Evolutionary conservation across 2,888 invertebrate species (phyloP).

Genomic region (Leptura quadrifasciata): DNA sequence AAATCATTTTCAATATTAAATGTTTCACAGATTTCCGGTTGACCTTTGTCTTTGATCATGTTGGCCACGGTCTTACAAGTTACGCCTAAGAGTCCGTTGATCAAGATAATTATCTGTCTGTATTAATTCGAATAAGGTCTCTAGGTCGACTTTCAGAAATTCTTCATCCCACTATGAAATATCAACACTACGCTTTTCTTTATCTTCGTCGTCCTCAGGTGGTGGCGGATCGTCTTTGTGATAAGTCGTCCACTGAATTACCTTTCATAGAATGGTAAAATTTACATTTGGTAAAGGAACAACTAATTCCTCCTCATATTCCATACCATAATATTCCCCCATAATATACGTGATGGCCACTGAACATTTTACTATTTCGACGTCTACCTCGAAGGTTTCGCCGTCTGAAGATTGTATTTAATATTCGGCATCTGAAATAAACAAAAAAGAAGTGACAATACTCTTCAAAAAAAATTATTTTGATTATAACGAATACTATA

Average conservation of each 20-base stretch:
- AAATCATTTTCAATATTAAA: constrained; percentile 99
- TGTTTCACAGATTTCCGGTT: constrained; percentile 96
- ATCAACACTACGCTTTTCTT: constrained; percentile 98
- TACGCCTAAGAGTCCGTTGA: constrained; percentile 95
- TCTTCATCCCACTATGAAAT: constrained; percentile 99
- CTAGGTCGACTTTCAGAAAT: constrained; percentile 98
- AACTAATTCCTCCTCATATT: constrained; percentile 94
- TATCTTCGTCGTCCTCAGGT: constrained; percentile 97
- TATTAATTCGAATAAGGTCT: constrained; percentile 96
- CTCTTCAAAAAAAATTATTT: neutral
- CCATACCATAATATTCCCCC: constrained; percentile 96
- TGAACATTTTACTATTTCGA: constrained; percentile 97
- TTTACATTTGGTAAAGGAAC: constrained; percentile 98
- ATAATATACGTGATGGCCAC: constrained; percentile 99
- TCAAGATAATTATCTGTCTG: constrained; percentile 98
- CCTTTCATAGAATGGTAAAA: constrained; percentile 96
- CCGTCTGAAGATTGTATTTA: constrained; percentile 95
- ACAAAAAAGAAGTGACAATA: constrained; percentile 11
- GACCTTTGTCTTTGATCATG: constrained; percentile 99
- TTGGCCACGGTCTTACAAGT: constrained; percentile 99
- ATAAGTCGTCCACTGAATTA: constrained; percentile 93
- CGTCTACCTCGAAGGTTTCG: constrained; percentile 96
- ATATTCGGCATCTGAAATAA: constrained; percentile 90
- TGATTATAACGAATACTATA: neutral
- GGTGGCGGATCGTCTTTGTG: constrained; percentile 97